Evolutionary conservation across 2,113 vertebrate genomes (phyloP).

Genomic region (Terrapene triunguis): DNA sequence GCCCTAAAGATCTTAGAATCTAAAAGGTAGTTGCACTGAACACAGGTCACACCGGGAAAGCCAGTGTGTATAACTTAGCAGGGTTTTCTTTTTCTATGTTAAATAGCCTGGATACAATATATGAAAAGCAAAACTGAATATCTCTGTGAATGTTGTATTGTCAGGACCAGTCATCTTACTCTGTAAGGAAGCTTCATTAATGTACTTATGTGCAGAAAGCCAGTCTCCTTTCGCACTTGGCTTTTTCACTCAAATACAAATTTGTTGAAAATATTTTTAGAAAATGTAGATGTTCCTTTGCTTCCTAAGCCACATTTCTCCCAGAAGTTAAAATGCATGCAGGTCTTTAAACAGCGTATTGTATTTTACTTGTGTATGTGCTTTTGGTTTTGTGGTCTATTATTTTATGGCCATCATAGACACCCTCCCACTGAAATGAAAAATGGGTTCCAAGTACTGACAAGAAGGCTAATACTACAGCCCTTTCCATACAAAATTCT

Average conservation of each 20-base stretch:
- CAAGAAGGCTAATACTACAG: not conserved
- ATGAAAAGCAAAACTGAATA: not conserved
- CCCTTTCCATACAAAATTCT: not conserved
- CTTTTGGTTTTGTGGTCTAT: not conserved
- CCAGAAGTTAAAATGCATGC: not conserved
- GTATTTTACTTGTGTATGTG: not conserved
- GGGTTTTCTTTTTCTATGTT: not conserved
- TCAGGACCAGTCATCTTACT: not conserved
- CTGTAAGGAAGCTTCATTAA: not conserved
- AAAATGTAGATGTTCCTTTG: not conserved
- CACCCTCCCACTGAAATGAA: not conserved
- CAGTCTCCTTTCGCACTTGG: not conserved
- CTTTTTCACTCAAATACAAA: not conserved
- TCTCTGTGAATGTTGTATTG: not conserved
- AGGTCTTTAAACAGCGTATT: not conserved
- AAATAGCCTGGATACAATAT: not conserved
- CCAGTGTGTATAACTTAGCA: fast-evolving
- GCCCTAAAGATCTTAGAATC: not conserved
- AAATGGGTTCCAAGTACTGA: not conserved
- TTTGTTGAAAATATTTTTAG: not conserved
- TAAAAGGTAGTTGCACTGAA: not conserved
- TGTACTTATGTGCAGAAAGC: not conserved
- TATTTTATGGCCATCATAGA: not conserved
- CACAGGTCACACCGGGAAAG: not conserved
- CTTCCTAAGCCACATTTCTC: not conserved